Base-by-base conservation (phyloP, 2,797 vertebrate genomes). In the Myotis myotis region DNA sequence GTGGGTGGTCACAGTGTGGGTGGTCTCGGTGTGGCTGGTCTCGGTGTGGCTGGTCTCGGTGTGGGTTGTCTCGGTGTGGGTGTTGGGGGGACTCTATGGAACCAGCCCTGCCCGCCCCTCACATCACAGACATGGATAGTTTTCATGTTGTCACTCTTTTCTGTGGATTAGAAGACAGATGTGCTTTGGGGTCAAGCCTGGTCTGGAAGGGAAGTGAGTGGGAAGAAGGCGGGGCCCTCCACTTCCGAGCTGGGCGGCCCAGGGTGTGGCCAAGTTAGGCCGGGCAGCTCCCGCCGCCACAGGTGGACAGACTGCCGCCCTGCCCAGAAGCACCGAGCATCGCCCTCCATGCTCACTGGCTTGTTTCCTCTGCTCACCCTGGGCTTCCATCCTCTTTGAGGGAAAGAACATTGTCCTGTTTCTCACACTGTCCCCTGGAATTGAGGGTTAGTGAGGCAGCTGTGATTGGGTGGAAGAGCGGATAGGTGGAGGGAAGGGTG, bases 321-420 rank as follows among this genome's bases (percentile, higher is more conserved):
- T 41, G 41, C 41, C 41, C 41, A 41, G 41, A 41, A 38, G 7
- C 41, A 41, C 41, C 23, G 0, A 25, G 28, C 19, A 0, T 17
- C 4, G 3, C 15, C 23, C 2, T 1, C 60, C 10, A 11, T 0
- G 11, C 11, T 4, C 12, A 17, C 4, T 5, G 6, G 1, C 10
- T 3, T 1, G 36, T 3, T 2, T 33, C 30, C n/a, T 47, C n/a
- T 25, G 6, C 25, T 6, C 33, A 19, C 66, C 33, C 11, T 0
- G 15, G 38, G 28, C 55, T n/a, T 15, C 22, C 8, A 8, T 3
- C 47, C n/a, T 68, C 57, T 76, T 12, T 2, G 36, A 28, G 12
- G 57, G 66, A 36, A n/a, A 51, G 62, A 41, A 9, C 8, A 10
- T 68, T 0, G 16, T 55, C 30, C 36, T 30, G 12, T 12, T 19